phyloP scores from a whole-genome alignment of 1,140 invertebrate species.

The Calliphora vicina region DNA sequence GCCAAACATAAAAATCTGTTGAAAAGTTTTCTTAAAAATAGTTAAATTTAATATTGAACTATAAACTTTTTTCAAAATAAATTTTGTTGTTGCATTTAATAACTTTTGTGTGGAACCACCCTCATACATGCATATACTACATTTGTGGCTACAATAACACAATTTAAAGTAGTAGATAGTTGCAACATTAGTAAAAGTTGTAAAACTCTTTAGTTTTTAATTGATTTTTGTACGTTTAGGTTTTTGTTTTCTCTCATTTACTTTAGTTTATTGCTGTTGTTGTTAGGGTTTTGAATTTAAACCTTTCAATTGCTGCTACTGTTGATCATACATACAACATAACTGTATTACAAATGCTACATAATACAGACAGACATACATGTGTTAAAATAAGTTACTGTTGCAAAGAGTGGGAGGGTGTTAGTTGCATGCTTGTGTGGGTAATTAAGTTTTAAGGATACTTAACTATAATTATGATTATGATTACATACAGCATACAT shows the following conservation, averaged over 20 bases:
- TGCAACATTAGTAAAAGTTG: neutral
- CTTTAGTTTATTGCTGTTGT: neutral
- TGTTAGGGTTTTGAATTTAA: neutral
- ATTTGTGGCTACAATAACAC: neutral
- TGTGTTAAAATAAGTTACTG: no score
- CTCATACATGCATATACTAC: no score
- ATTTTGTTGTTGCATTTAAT: no score
- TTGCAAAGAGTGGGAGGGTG: no score
- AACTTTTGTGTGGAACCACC: no score
- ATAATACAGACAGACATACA: no score
- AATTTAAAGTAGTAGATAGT: constrained; percentile 13
- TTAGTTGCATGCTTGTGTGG: neutral
- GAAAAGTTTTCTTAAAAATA: no score
- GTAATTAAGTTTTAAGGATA: neutral
- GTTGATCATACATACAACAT: neutral
- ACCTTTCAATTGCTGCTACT: neutral
- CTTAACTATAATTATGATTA: neutral
- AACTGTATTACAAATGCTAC: no score
- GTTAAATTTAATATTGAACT: no score
- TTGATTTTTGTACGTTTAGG: constrained; percentile 16
- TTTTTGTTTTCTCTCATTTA: neutral
- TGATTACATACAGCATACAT: neutral
- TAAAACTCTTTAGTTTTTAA: constrained; percentile 21
- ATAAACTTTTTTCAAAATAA: no score
- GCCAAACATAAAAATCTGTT: no score